A percentile compares a stretch with the other conserved stretches of the same genome.
These are phyloP conservation scores for Strix occidentalis DNA, from an alignment of 2,797 vertebrate genomes.

Conservation along the genomic window DNA sequence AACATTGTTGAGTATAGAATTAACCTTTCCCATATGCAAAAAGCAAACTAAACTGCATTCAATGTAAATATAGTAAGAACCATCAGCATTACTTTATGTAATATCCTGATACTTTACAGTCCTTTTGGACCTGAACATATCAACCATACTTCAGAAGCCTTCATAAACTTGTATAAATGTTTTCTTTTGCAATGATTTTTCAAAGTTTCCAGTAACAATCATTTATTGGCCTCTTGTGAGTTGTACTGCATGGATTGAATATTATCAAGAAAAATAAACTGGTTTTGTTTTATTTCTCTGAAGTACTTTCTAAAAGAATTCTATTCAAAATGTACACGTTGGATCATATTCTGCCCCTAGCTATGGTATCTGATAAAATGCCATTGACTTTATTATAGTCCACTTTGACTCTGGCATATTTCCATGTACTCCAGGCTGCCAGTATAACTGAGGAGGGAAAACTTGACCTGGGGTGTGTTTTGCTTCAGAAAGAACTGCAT, in stretches of 20 bases:
- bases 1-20: constrained; percentile 3
- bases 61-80: constrained; percentile 8
- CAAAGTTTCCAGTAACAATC: constrained; percentile 63
- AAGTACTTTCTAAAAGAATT: constrained; percentile 37
- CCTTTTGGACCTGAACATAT: constrained; percentile 39
- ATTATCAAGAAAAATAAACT: constrained; percentile 50
- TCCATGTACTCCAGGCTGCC: constrained; percentile 22
- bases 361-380: constrained; percentile 48
- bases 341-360: constrained; percentile 21
- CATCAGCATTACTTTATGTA: constrained; percentile 4
- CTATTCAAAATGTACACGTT: background rate
- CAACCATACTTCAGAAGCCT: constrained; percentile 57
- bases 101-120: constrained; percentile 55
- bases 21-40: constrained; percentile 31
- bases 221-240: constrained; percentile 33
- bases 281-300: constrained; percentile 48
- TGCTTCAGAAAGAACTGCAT: background rate
- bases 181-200: constrained; percentile 65
- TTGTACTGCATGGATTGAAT: constrained; percentile 13
- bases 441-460: background rate
- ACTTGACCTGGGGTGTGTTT: background rate
- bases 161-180: constrained; percentile 60
- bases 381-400: constrained; percentile 13
- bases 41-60: constrained; percentile 12
- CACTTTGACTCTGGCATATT: constrained; percentile 18